Conservation (phyloP, 2,888 invertebrate species). For the Tipula lateralis region DNA sequence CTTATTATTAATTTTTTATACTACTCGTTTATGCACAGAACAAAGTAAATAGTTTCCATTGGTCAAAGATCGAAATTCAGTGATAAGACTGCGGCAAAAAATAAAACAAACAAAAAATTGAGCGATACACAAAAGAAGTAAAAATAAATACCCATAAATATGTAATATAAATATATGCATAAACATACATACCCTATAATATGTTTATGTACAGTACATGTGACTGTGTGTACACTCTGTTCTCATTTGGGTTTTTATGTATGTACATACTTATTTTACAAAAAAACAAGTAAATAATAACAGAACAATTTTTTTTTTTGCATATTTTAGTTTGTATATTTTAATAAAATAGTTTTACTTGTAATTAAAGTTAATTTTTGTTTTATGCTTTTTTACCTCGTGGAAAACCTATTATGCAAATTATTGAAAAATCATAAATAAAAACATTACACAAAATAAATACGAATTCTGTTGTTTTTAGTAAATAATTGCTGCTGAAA, state of each 20-base stretch:
- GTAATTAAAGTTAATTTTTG: constrained; percentile 8
- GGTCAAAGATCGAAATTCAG: not conserved
- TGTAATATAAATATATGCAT: not conserved
- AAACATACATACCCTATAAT: not conserved
- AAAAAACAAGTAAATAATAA: not conserved
- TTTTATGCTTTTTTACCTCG: not conserved
- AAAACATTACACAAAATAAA: not conserved
- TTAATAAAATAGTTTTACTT: constrained; percentile 15
- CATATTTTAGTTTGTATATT: not conserved
- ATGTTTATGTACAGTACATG: not conserved
- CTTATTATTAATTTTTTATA: not conserved
- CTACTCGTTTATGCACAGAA: not conserved
- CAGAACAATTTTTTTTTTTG: not conserved
- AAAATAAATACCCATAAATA: not conserved
- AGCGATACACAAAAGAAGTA: not conserved
- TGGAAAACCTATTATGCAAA: constrained; percentile 19
- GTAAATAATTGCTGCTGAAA: not conserved
- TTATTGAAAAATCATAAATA: constrained; percentile 19
- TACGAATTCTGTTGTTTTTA: not conserved
- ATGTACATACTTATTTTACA: not conserved
- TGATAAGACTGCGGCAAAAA: constrained; percentile 19
- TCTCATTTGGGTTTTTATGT: not conserved
- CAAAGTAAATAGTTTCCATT: not conserved
- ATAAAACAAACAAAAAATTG: not conserved
- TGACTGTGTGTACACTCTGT: not conserved